These are phyloP conservation scores for Cyphomyrus plagiostoma DNA, from an alignment of 2,113 vertebrate species.

Conservation along the genomic window DNA sequence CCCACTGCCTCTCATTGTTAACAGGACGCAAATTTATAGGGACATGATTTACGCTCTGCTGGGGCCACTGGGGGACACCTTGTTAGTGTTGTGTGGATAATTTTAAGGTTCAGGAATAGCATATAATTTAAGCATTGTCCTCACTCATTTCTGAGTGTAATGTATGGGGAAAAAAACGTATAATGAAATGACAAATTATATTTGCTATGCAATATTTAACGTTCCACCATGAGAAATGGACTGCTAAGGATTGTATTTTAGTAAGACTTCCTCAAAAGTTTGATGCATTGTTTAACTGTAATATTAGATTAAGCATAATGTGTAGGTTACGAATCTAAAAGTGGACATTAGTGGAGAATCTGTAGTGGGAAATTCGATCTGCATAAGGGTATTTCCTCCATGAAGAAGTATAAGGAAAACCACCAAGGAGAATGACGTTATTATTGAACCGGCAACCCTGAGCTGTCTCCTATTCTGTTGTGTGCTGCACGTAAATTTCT, in stretches of 20 bases:
- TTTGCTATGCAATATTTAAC: background rate
- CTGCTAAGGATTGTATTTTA: background rate
- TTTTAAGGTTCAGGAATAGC: background rate
- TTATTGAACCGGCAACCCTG: background rate
- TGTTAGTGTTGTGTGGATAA: background rate
- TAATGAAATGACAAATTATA: background rate
- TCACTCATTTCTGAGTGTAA: background rate
- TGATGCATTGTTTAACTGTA: background rate
- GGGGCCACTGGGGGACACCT: background rate
- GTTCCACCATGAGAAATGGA: background rate
- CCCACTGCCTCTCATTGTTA: constrained; percentile 8
- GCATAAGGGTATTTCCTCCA: background rate
- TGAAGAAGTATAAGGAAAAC: background rate
- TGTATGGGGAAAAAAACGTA: background rate
- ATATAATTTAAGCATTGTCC: background rate
- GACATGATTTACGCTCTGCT: background rate
- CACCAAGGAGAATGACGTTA: background rate
- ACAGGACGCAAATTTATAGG: background rate
- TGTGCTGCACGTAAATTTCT: background rate
- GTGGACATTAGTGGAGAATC: background rate
- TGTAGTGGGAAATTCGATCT: background rate
- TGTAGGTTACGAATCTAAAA: background rate
- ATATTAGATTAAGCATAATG: background rate
- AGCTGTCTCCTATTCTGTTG: background rate
- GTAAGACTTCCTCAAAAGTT: background rate